These are phyloP conservation scores for Campoplex nolae DNA, from an alignment of 2,888 invertebrate genomes.

Conservation along the genomic window DNA sequence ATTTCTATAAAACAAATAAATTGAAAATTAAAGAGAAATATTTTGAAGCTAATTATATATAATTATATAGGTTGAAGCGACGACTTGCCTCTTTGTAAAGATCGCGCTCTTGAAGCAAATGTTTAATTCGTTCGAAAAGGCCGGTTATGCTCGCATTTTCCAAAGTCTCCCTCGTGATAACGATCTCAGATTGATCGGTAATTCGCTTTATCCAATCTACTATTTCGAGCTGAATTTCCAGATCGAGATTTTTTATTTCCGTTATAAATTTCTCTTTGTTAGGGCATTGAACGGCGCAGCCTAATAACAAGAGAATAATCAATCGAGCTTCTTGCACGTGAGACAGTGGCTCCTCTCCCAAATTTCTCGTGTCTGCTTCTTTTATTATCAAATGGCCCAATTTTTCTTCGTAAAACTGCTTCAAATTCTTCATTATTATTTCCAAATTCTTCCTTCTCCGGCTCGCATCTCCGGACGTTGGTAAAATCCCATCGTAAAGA, in stretches of 20 bases:
- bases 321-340: constrained; percentile 92
- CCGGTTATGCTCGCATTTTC: constrained; percentile 90
- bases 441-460: constrained; percentile 93
- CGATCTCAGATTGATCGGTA: constrained; percentile 95
- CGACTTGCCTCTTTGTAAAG: constrained; percentile 86
- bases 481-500: constrained; percentile 84
- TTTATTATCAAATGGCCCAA: constrained; percentile 94
- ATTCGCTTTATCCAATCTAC: constrained; percentile 98
- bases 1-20: constrained; percentile 79
- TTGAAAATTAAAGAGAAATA: too few relatives aligned
- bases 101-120: constrained; percentile 94
- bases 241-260: constrained; percentile 93
- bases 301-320: constrained; percentile 93
- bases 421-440: constrained; percentile 94
- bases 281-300: constrained; percentile 98
- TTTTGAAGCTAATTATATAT: too few relatives aligned
- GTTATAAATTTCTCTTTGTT: constrained; percentile 97
- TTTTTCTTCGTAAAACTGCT: constrained; percentile 90
- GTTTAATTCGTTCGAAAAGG: constrained; percentile 91
- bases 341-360: constrained; percentile 90
- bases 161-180: constrained; percentile 92
- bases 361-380: constrained; percentile 91
- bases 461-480: constrained; percentile 84
- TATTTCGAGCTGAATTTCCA: constrained; percentile 95
- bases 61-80: too few relatives aligned